Conservation (phyloP, 2,113 vertebrate genomes). For the Donacobius atricapilla region DNA sequence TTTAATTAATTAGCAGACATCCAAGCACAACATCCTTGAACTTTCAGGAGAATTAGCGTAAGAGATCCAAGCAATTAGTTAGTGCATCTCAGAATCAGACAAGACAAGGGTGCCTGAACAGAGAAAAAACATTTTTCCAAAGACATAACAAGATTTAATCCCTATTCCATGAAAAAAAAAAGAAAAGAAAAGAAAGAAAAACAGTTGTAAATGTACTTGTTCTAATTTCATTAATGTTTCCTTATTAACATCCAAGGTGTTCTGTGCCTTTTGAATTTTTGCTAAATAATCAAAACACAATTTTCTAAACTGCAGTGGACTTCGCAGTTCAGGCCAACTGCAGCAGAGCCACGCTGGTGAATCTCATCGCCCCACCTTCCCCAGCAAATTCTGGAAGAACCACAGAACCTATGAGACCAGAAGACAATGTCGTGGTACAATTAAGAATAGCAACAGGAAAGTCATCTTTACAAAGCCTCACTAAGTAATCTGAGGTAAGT, state of each 20-base stretch:
- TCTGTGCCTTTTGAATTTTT: background rate
- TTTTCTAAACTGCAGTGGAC: background rate
- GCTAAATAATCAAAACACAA: background rate
- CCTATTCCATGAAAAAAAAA: background rate
- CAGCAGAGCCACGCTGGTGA: background rate
- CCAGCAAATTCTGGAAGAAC: background rate
- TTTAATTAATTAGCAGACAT: slow-evolving; percentile 75
- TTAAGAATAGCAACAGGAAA: background rate
- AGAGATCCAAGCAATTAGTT: slow-evolving; percentile 70
- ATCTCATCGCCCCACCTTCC: fast-evolving
- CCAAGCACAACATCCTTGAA: slow-evolving; percentile 72
- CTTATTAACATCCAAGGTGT: background rate
- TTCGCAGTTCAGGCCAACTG: background rate
- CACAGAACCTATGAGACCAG: background rate
- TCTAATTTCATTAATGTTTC: background rate
- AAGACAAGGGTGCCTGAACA: slow-evolving; percentile 11
- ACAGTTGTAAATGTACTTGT: background rate
- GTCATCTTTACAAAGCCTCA: background rate
- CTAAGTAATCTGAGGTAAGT: background rate
- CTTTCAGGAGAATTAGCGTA: slow-evolving; percentile 71
- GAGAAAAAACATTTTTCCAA: background rate
- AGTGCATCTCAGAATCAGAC: slow-evolving; percentile 59
- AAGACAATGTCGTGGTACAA: background rate
- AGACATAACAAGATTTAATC: background rate
- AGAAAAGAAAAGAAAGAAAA: background rate